Base-by-base conservation (phyloP, 1,140 invertebrate genomes). In the Pteromalus puparum region DNA sequence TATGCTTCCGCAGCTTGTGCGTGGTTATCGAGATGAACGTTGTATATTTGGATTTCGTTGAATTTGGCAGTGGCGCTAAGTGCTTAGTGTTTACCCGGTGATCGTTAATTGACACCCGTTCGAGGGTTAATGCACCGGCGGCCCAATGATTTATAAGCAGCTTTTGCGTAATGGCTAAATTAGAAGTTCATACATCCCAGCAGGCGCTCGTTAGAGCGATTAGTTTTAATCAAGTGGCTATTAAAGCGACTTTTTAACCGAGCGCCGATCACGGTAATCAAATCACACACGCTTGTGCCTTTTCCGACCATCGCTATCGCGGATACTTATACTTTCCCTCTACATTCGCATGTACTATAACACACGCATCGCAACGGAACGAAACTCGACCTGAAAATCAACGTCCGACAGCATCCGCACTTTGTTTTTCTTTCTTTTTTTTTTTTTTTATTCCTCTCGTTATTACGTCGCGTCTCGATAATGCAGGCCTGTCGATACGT, bases 371-470 rank as follows among this genome's bases (percentile, higher is more conserved):
- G 5, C 48, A 1, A 53, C 15, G 5, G 18, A 53, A 61, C 53
- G n/a, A 61, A 61, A 61, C 53, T 61, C 53, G 53, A n/a, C 53
- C 46, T 78, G 61, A 61, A 46, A 78, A 78, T 78, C 46, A 61
- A 77, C 18, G 53, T 53, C 46, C 46, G 26, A 4, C 10, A 15
- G 26, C 10, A 1, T 67, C 28, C 3, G 30, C 30, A n/a, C n/a
- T 18, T 34, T n/a, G 6, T 38, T 65, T 78, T n/a, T 48, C 24
- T 48, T 46, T 48, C 28, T 28, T 38, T n/a, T 12, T 15, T 24
- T 38, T 24, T 79, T 9, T 5, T 34, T 5, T 34, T 5, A 34
- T 34, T 5, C 10, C 9, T 42, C 2, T 42, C 6, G 30, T 34
- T 42, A 61, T 61, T 61, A 61, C 5, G 53, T 6, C 21, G 53